Conservation (phyloP, 2,113 vertebrate genomes). For the Strix aluco region DNA sequence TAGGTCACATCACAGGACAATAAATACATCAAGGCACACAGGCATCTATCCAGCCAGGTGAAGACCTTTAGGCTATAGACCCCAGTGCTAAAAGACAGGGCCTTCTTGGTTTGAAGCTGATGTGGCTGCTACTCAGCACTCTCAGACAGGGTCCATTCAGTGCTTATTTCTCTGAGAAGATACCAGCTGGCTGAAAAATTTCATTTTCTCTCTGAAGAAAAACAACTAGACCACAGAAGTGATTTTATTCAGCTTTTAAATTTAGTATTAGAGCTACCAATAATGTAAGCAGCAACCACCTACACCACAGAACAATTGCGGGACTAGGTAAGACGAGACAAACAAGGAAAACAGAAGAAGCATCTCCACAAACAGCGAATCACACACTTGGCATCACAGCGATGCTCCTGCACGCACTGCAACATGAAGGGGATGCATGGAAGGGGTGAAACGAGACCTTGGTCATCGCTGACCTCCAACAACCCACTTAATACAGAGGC, state of each 20-base stretch:
- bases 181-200: not conserved
- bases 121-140: not conserved
- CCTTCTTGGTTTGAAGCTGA: not conserved
- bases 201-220: not conserved
- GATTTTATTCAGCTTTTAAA: not conserved
- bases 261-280: not conserved
- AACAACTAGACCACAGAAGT: not conserved
- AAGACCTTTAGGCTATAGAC: not conserved
- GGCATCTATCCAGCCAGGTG: not conserved
- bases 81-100: not conserved
- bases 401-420: rapidly evolving
- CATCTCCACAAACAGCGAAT: not conserved
- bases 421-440: not conserved
- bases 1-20: not conserved
- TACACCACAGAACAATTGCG: not conserved
- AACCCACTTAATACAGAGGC: not conserved
- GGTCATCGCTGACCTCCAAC: not conserved
- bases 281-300: not conserved
- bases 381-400: not conserved
- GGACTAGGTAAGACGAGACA: not conserved
- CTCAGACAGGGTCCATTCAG: not conserved
- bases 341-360: not conserved
- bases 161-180: not conserved
- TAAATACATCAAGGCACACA: not conserved
- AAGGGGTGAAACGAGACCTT: not conserved